Conservation (phyloP, 1,140 invertebrate species). For the Drosophila eugracilis region DNA sequence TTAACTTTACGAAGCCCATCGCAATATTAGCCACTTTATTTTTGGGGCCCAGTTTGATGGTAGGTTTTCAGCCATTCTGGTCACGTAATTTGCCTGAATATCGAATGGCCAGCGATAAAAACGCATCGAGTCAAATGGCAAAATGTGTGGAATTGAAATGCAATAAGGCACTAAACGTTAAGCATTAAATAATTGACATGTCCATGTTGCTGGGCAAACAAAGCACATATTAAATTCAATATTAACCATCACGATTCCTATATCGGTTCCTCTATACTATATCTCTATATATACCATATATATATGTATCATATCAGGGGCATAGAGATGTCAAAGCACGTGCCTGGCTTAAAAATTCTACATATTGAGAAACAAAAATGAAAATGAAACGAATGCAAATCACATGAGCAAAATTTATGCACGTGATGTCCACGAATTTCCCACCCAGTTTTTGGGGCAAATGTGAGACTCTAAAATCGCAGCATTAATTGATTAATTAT, state of each 20-base stretch:
- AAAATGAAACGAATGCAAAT: slow-evolving; percentile 53
- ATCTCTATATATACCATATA: neutral
- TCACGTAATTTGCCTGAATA: slow-evolving; percentile 40
- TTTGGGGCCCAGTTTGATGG: slow-evolving; percentile 13
- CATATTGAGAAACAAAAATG: slow-evolving; percentile 57
- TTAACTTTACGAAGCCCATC: no score
- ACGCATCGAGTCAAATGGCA: slow-evolving; percentile 43
- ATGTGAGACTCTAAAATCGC: slow-evolving; percentile 42
- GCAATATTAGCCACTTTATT: slow-evolving; percentile 13
- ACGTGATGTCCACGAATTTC: slow-evolving; percentile 50
- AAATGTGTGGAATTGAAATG: slow-evolving; percentile 65
- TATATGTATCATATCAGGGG: slow-evolving; percentile 25
- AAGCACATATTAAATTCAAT: slow-evolving; percentile 70
- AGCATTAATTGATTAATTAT: slow-evolving; percentile 80
- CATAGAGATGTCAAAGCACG: slow-evolving; percentile 63
- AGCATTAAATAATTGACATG: slow-evolving; percentile 77
- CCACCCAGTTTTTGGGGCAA: neutral
- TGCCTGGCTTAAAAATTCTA: slow-evolving; percentile 72
- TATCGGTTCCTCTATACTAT: no score
- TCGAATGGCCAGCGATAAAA: slow-evolving; percentile 43
- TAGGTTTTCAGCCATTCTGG: slow-evolving; percentile 10
- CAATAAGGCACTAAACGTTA: slow-evolving; percentile 70
- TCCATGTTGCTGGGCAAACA: slow-evolving; percentile 62
- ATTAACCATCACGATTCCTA: neutral
- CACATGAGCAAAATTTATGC: slow-evolving; percentile 69